Base-by-base conservation (phyloP, 2,888 invertebrate species). In the Ctena decussata region DNA sequence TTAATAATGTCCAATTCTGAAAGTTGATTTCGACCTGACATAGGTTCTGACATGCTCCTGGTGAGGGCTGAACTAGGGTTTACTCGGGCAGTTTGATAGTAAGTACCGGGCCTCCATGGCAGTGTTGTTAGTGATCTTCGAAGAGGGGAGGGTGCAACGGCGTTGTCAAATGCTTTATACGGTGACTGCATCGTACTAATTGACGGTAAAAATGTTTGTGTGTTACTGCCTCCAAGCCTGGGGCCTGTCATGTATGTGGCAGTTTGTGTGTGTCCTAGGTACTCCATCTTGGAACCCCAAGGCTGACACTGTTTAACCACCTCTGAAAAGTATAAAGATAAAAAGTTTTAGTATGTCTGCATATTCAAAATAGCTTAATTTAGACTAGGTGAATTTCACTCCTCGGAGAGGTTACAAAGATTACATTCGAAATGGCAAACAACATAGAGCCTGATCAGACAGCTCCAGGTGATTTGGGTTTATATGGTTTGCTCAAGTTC, bases 111-210 rank as follows among this genome's bases (percentile, higher is more conserved):
- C 77, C 94, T 91, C 95, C 95, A 96, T 71, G 96, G 95, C 77
- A 96, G 91, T 35, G 96, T 96, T 39, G 96, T 96, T 24, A 95
- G 93, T 18, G 96, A 95, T n/a, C 95, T 84, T 41, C 95, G 90
- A n/a, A 96, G 93, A 11, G 95, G 95, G 21, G 95, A 94, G 5
- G 95, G 95, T 21, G 95, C 95, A 5, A 95, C 95, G 86, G 94
- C 95, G 24, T 94, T 94, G 85, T 96, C 95, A 85, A 93, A 93
- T 73, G 92, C 90, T 90, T 94, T 94, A 90, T 94, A 95, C 27
- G 94, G 93, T 41, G 92, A 91, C 89, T 95, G 98, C 97, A 97
- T 97, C 92, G 97, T 98, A 95, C 97, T 97, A 94, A 96, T 97
- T 96, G 96, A 96, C 21, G 97, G 97, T 90, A 97, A 97, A 60